Conservation (phyloP, 2,888 invertebrate species). For the Hydrotaea diabolus region DNA sequence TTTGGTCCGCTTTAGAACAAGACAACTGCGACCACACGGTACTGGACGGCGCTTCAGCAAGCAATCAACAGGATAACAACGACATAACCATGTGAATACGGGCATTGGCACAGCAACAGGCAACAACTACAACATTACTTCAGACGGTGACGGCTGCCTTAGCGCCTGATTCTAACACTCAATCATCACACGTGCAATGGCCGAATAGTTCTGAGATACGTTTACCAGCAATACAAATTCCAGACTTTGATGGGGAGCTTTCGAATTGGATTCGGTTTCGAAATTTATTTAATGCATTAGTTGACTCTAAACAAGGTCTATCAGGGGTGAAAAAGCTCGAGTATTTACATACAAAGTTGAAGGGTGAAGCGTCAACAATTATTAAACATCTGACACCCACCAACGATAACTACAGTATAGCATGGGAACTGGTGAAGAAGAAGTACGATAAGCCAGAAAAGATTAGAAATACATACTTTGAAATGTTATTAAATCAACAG, state of each 20-base stretch:
- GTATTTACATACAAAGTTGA: conserved; percentile 47
- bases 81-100: conserved; percentile 26
- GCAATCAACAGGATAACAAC: background rate
- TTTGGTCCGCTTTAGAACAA: no score
- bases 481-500: conserved; percentile 9
- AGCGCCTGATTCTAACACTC: background rate
- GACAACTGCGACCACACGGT: no score
- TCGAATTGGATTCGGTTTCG: conserved; percentile 45
- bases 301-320: conserved; percentile 35
- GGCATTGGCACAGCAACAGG: conserved; percentile 25
- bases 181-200: no score
- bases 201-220: background rate
- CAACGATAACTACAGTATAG: conserved; percentile 55
- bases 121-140: conserved; percentile 22
- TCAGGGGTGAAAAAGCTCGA: conserved; percentile 49
- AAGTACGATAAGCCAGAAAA: conserved; percentile 55
- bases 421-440: conserved; percentile 47
- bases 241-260: conserved; percentile 31
- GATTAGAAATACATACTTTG: conserved; percentile 51
- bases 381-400: conserved; percentile 53
- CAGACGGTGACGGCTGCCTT: background rate
- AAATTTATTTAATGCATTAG: conserved; percentile 46
- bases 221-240: conserved; percentile 47
- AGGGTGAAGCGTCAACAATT: conserved; percentile 35
- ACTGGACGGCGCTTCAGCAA: no score